Evolutionary conservation across 2,888 invertebrate genomes (phyloP), one percentile per base, ranked within the genome.

Genomic region (Xylocampa areola): DNA sequence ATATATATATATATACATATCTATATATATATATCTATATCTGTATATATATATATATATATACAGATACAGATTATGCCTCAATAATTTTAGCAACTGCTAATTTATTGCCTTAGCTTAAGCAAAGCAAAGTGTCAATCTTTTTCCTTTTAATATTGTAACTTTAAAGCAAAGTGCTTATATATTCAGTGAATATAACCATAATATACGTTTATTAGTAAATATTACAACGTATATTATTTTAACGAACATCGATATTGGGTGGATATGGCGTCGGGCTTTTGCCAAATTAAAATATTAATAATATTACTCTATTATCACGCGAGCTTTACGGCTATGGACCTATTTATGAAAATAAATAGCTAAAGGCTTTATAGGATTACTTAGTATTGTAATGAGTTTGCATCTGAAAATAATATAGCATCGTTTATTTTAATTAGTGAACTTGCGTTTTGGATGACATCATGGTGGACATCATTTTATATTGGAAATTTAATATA

Each of bases 221-320:
- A 49, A 54, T 54, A 53, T 37, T 13, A 30, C 16, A 13, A 44
- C 19, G 58, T 55, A 58, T 68, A 50, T 64, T 63, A 52, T 48
- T 68, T 30, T 68, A 53, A 60, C 53, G 59, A 55, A 47, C 52
- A 32, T 33, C 25, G 48, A 39, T 58, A 25, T 32, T 16, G 17
- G 48, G 8, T 50, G 47, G 44, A 64, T 68, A 68, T 57, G 19
- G 65, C 65, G 17, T 29, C 13, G 13, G 44, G 73, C 65, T 68
- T 64, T 73, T 54, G 64, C 57, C 44, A 52, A 70, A 73, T 63
- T 66, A 47, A 55, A 53, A 66, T 51, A 54, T 52, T 50, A 53
- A 61, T 61, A 53, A n/a, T 53, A 50, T 16, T 36, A 50, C 51
- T 36, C 58, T 70, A 48, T 29, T 51, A 69, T 64, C 51, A 37